Percentiles rank a stretch among this genome's conserved stretches.
These are phyloP conservation scores for Chloropsis cyanopogon DNA, from an alignment of 2,113 vertebrate genomes.

Conservation along the genomic window DNA sequence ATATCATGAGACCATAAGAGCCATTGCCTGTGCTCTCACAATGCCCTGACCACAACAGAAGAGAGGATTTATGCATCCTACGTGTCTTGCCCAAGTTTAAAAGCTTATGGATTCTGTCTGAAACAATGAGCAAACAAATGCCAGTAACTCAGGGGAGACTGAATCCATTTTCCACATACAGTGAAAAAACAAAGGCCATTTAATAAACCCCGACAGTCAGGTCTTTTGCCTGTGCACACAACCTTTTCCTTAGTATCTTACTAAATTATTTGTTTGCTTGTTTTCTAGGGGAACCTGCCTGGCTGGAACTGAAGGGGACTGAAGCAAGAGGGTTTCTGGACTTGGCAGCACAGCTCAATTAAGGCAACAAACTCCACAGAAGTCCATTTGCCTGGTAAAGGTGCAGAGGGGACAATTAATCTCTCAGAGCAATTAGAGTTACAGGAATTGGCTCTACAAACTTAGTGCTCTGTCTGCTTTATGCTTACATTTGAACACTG, in stretches of 20 bases:
- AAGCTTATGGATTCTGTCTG: background rate
- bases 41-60: background rate
- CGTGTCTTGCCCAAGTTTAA: background rate
- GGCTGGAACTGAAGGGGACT: background rate
- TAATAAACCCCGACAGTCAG: background rate
- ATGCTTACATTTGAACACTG: background rate
- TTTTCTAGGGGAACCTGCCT: background rate
- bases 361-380: background rate
- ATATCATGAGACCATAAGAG: background rate
- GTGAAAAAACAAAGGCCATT: background rate
- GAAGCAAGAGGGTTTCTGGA: background rate
- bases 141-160: background rate
- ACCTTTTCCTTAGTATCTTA: background rate
- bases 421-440: background rate
- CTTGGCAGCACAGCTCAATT: background rate
- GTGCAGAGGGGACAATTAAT: background rate
- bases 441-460: background rate
- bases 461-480: background rate
- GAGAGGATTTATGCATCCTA: background rate
- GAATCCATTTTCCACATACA: background rate
- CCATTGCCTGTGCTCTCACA: background rate
- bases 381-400: background rate
- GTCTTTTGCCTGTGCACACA: background rate
- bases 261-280: background rate
- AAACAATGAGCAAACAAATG: background rate